A percentile compares a stretch with the other conserved stretches of the same genome.
Evolutionary conservation across 30 jellyfish, hydroid and myxozoan species (phyloP).

Genomic region (Sanderia malayensis): DNA sequence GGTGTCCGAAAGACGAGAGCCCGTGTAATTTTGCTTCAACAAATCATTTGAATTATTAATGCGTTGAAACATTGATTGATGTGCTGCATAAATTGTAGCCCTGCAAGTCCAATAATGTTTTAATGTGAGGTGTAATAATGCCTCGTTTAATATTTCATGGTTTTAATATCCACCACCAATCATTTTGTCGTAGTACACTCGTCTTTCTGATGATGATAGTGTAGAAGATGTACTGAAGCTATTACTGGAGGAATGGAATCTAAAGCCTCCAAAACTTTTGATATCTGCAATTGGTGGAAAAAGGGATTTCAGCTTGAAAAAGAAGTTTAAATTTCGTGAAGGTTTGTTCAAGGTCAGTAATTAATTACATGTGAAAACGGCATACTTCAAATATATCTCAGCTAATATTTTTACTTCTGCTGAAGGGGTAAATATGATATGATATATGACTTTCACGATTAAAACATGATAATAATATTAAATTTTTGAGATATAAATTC

Average conservation of each 20-base stretch:
- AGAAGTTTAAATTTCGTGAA: constrained; percentile 57
- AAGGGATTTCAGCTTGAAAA: constrained; percentile 59
- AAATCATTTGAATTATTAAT: too few relatives aligned
- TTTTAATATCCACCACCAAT: too few relatives aligned
- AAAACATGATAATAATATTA: too few relatives aligned
- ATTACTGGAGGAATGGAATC: constrained; percentile 74
- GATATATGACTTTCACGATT: too few relatives aligned
- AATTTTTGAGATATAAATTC: too few relatives aligned
- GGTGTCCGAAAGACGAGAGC: constrained; percentile 71
- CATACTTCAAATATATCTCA: too few relatives aligned
- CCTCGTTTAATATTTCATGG: too few relatives aligned
- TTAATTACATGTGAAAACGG: too few relatives aligned
- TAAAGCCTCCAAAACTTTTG: constrained; percentile 73
- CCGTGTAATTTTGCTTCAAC: constrained; percentile 49
- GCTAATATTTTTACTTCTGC: background rate
- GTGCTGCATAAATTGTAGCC: too few relatives aligned
- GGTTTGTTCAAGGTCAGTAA: constrained; percentile 86
- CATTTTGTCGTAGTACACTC: constrained; percentile 51
- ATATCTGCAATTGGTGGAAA: constrained; percentile 97
- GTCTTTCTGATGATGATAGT: constrained; percentile 68
- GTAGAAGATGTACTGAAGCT: constrained; percentile 54
- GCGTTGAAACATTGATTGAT: too few relatives aligned
- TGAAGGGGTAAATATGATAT: background rate
- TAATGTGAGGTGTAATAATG: too few relatives aligned
- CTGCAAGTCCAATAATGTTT: too few relatives aligned